A percentile compares a stretch with the other conserved stretches of the same genome.
Conservation (phyloP, 2,113 vertebrate species). For the Malurus alboscapulatus region DNA sequence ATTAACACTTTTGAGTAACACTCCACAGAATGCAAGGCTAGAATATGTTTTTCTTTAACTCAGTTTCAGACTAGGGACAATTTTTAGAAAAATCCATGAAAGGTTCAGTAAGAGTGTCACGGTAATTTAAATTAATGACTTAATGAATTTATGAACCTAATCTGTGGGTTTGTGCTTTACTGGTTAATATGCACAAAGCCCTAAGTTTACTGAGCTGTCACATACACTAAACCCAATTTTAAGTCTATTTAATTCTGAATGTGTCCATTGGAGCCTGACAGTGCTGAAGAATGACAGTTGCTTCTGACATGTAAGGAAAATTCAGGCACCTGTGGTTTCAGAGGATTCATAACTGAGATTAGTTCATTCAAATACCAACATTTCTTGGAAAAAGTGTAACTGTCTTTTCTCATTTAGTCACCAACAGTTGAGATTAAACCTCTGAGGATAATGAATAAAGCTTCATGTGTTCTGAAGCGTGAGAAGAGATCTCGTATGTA, state of each 20-base stretch:
- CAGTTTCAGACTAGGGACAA: background rate
- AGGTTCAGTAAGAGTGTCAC: background rate
- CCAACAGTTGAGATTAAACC: background rate
- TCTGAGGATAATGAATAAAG: background rate
- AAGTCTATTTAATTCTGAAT: background rate
- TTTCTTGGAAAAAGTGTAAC: background rate
- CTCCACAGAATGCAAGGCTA: background rate
- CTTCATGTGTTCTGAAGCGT: background rate
- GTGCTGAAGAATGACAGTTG: background rate
- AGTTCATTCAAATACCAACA: background rate
- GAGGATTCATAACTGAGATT: background rate
- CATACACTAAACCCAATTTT: background rate
- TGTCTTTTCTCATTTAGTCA: background rate
- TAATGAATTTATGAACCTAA: background rate
- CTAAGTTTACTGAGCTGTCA: background rate
- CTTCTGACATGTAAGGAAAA: background rate
- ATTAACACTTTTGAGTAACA: background rate
- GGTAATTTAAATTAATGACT: background rate
- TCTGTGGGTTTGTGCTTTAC: background rate
- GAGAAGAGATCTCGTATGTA: background rate
- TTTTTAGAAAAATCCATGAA: background rate
- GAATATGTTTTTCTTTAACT: background rate
- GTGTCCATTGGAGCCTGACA: background rate
- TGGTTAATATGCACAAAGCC: background rate
- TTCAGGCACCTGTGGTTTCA: background rate